Evolutionary conservation across 2,888 invertebrate genomes (phyloP).

Genomic region (Leucoptera coffeella): DNA sequence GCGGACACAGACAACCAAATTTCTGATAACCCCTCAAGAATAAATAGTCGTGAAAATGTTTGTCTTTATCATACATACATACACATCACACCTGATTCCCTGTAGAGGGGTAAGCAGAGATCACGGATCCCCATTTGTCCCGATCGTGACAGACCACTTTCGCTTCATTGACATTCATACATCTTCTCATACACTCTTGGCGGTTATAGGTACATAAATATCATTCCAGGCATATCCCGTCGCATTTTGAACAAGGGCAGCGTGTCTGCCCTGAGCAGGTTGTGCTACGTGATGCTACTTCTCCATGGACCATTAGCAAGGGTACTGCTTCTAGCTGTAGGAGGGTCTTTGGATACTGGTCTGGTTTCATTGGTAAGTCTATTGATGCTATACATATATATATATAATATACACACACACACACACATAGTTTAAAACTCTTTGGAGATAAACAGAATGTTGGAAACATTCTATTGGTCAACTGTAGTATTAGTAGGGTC

Average conservation of each 20-base stretch:
- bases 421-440: background rate
- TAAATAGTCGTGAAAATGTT: too few relatives aligned
- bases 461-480: background rate
- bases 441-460: background rate
- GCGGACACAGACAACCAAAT: too few relatives aligned
- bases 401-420: conserved; percentile 1
- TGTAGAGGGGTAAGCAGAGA: too few relatives aligned
- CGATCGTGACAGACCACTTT: too few relatives aligned
- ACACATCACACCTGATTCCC: too few relatives aligned
- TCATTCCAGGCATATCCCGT: conserved; percentile 25
- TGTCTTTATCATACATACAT: too few relatives aligned
- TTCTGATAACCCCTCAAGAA: too few relatives aligned
- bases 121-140: too few relatives aligned
- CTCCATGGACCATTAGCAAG: conserved; percentile 44
- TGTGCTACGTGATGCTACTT: conserved; percentile 48
- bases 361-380: conserved; percentile 37
- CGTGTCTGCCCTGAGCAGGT: conserved; percentile 44
- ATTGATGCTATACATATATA: too few relatives aligned
- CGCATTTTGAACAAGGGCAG: conserved; percentile 27
- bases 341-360: conserved; percentile 35
- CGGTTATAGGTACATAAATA: too few relatives aligned
- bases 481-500: background rate
- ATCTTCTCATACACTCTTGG: too few relatives aligned
- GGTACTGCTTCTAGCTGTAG: conserved; percentile 30
- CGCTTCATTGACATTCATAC: too few relatives aligned